A percentile compares a stretch with the other conserved stretches of the same genome.
Evolutionary conservation across 2,113 vertebrate species (phyloP).

Genomic region (Maccullochella peelii): DNA sequence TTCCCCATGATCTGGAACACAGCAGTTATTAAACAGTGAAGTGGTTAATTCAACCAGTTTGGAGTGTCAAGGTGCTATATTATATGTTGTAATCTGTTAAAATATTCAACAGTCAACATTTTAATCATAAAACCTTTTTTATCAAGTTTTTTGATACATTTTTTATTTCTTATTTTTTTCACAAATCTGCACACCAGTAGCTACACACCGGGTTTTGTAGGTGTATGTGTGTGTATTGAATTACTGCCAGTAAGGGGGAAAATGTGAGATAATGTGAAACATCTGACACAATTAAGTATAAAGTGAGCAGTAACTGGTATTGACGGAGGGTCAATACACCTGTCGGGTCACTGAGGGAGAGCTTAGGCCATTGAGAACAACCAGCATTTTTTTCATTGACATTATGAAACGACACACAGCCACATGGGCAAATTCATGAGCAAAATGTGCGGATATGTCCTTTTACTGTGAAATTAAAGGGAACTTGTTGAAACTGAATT

Average conservation of each 20-base stretch:
- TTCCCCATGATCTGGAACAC: conserved; percentile 45
- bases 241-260: background rate
- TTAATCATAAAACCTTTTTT: conserved; percentile 27
- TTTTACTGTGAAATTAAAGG: conserved; percentile 29
- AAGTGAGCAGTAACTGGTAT: background rate
- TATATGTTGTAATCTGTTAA: conserved; percentile 43
- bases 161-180: conserved; percentile 9
- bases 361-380: background rate
- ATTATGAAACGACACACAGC: background rate
- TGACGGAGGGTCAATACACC: conserved; percentile 1
- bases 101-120: conserved; percentile 50
- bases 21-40: conserved; percentile 60
- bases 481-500: background rate
- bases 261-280: conserved; percentile 8
- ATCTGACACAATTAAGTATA: background rate
- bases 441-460: background rate
- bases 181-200: conserved; percentile 19
- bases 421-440: conserved; percentile 6
- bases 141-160: conserved; percentile 1
- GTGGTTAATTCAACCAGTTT: conserved; percentile 56
- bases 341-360: background rate
- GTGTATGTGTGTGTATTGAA: conserved; percentile 13
- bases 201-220: background rate
- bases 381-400: background rate
- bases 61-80: conserved; percentile 55